A percentile compares a stretch with the other conserved stretches of the same genome.
These are phyloP conservation scores for Lysandra bellargus DNA, from an alignment of 2,888 invertebrate genomes.

Conservation along the genomic window DNA sequence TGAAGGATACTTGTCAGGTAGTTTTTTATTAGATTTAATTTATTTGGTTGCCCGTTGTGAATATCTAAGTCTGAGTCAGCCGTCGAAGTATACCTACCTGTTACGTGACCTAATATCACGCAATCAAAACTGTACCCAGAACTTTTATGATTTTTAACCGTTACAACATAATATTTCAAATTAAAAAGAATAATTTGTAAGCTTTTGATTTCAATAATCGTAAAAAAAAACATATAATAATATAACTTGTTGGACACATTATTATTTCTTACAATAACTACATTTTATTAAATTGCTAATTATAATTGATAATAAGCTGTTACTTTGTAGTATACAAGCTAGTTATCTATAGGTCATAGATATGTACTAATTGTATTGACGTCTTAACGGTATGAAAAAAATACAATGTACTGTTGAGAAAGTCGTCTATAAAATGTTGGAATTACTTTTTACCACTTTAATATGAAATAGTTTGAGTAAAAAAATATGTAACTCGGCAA, in stretches of 20 bases:
- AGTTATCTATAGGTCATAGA: slow-evolving; percentile 14
- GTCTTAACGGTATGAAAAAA: too few species aligned
- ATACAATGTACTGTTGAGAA: too few species aligned
- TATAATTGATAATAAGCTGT: neutral
- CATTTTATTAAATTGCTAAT: neutral
- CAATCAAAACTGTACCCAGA: neutral
- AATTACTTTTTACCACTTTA: too few species aligned
- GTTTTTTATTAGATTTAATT: neutral
- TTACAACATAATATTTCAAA: neutral
- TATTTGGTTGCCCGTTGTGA: neutral
- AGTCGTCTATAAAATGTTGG: too few species aligned
- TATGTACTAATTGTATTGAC: too few species aligned
- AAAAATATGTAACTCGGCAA: too few species aligned
- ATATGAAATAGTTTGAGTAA: too few species aligned
- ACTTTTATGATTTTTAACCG: neutral
- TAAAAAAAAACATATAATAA: neutral
- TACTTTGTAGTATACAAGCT: neutral
- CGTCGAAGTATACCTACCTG: neutral
- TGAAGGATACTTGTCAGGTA: neutral
- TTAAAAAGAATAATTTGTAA: neutral
- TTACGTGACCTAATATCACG: neutral
- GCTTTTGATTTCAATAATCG: too few species aligned
- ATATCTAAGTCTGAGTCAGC: slow-evolving; percentile 11
- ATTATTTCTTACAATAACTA: neutral
- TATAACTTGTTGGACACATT: too few species aligned